Evolutionary conservation across 2,797 vertebrate species (phyloP), one percentile per base, ranked within the genome.

Genomic region (Chaenodraco wilsoni): DNA sequence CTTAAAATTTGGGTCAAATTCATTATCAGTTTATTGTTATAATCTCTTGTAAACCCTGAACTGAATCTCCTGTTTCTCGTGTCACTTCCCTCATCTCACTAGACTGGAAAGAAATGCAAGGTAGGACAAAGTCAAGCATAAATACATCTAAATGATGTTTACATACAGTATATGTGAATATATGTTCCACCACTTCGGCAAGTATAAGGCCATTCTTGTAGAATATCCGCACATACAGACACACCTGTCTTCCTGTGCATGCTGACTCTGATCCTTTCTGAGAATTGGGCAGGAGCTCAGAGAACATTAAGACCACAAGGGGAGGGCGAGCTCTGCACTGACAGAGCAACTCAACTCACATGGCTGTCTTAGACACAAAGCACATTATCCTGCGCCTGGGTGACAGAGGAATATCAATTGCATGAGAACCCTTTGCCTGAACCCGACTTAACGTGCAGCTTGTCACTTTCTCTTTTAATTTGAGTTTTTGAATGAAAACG

Each of bases 171-270:
- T 23, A 23, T 23, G 23, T 23, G 1, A 46, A 31, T 65, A 31
- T 65, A 27, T 51, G 46, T 49, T 83, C 17, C 37, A 31, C 13
- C 9, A 59, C 31, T 62, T 73, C 46, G 65, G 57, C 59, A 65
- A 64, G 10, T 23, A 46, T 7, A 48, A 65, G 61, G 27, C 3
- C 19, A 56, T 61, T 81, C 52, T 46, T 50, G 31, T n/a, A 60
- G 46, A 85, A 66, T 72, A 80, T 79, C 74, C 62, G 52, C 51
- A 50, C 64, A 56, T 31, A 49, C 43, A 72, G 71, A 67, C 80
- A 82, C 84, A 92, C 89, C 89, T 90, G 87, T 86, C 91, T 91
- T 93, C 89, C 91, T 90, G 89, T 86, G 80, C 75, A 85, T 51
- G 73, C 61, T 17, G 60, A 83, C 85, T 84, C 74, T 89, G 90